Conservation (phyloP, 2,888 invertebrate genomes). For the Drosophila incognita region DNA sequence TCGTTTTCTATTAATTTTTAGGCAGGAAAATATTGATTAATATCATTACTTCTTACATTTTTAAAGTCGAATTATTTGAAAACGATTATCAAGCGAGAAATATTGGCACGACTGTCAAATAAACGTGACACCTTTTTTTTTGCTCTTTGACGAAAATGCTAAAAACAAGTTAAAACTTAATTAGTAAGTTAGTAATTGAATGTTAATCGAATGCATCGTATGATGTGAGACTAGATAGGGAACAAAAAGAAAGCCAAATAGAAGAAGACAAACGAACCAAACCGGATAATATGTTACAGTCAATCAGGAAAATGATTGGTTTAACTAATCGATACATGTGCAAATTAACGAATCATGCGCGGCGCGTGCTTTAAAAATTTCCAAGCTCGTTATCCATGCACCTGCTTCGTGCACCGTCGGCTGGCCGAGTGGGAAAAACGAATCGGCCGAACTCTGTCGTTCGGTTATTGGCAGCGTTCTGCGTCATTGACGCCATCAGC, state of each 20-base stretch:
- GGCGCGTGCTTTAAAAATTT: constrained; percentile 48
- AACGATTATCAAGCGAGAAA: background rate
- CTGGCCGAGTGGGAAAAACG: background rate
- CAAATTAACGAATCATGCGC: constrained; percentile 61
- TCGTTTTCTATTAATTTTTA: background rate
- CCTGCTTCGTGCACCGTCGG: constrained; percentile 2
- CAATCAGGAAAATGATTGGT: constrained; percentile 53
- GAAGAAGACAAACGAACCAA: constrained; percentile 9
- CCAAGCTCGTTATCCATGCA: constrained; percentile 44
- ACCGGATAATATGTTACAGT: constrained; percentile 38
- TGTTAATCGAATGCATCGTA: constrained; percentile 66
- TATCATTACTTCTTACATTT: background rate
- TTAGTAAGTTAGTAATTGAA: constrained; percentile 44
- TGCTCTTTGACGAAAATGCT: background rate
- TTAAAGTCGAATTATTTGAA: background rate
- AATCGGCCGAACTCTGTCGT: constrained; percentile 12
- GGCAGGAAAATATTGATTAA: background rate
- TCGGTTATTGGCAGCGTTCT: constrained; percentile 21
- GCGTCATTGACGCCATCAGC: constrained; percentile 47
- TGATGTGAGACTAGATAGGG: constrained; percentile 38
- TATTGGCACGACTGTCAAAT: constrained; percentile 19
- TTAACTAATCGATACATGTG: constrained; percentile 40
- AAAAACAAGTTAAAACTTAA: constrained; percentile 40
- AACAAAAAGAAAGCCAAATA: constrained; percentile 32
- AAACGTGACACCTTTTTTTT: constrained; percentile 51